Evolutionary conservation across 2,888 invertebrate genomes (phyloP).

Genomic region (Eilema caniola): DNA sequence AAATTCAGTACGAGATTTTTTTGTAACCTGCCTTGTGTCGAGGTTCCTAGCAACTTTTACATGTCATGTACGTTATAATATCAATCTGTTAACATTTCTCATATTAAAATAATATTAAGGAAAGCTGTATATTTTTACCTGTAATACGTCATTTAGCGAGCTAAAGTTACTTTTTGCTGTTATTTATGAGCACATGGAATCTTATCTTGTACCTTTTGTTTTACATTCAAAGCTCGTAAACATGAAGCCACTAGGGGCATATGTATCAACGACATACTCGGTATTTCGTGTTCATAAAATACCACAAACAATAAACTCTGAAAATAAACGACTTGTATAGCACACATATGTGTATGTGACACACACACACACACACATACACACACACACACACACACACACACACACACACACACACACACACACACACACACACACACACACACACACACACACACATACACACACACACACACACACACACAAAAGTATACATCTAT

Average conservation of each 20-base stretch:
- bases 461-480: slow-evolving; percentile 6
- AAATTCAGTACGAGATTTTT: no score
- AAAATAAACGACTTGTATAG: slow-evolving; percentile 9
- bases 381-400: slow-evolving; percentile 8
- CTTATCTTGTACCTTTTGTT: slow-evolving; percentile 7
- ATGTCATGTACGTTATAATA: no score
- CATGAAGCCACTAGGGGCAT: neutral
- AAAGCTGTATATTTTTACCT: neutral
- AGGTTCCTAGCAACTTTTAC: no score
- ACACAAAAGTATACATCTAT: neutral
- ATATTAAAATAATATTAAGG: neutral
- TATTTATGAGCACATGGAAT: slow-evolving; percentile 6
- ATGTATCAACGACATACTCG: slow-evolving; percentile 11
- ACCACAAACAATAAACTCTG: slow-evolving; percentile 13
- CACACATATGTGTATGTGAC: neutral
- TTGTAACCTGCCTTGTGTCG: no score
- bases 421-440: slow-evolving; percentile 8
- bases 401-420: slow-evolving; percentile 2
- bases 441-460: slow-evolving; percentile 1
- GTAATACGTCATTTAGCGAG: neutral
- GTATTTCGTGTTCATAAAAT: slow-evolving; percentile 19
- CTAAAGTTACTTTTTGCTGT: neutral
- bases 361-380: neutral
- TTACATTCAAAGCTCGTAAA: slow-evolving; percentile 16
- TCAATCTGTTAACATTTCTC: neutral